Conservation (phyloP, 23 tunicate genomes). For the Styela clava region DNA sequence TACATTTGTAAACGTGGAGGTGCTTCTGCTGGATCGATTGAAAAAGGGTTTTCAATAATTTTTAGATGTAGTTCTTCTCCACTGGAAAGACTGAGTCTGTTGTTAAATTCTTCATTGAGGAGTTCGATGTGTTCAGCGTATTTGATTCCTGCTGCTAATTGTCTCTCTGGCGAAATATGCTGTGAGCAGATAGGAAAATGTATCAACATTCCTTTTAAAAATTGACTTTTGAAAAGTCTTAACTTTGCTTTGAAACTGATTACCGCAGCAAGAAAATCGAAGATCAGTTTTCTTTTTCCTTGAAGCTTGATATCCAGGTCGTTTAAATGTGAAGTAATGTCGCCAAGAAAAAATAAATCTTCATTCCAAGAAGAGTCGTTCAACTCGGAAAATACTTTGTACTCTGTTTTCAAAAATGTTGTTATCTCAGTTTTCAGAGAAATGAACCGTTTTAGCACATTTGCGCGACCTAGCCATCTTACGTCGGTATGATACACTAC, state of each 20-base stretch:
- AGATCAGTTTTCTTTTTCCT: conserved; percentile 29
- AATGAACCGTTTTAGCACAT: conserved; percentile 32
- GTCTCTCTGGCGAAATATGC: neutral
- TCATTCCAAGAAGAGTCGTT: conserved; percentile 25
- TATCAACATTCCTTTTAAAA: conserved; percentile 33
- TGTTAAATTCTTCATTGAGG: conserved; percentile 24
- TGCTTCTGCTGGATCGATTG: conserved; percentile 44
- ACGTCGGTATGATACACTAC: conserved; percentile 45
- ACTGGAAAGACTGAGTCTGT: conserved; percentile 40
- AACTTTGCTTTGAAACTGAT: conserved; percentile 39
- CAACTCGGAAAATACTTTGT: conserved; percentile 21
- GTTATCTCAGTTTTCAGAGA: conserved; percentile 33
- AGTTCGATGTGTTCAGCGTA: conserved; percentile 35
- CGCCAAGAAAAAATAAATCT: conserved; percentile 37
- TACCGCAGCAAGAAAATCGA: conserved; percentile 33
- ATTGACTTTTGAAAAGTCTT: too few relatives aligned
- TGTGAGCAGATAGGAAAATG: conserved; percentile 20
- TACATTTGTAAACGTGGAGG: conserved; percentile 46
- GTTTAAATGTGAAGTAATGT: conserved; percentile 32
- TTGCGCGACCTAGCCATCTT: conserved; percentile 42
- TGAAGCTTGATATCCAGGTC: conserved; percentile 36
- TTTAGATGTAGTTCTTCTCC: conserved; percentile 47
- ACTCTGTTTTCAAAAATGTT: conserved; percentile 23
- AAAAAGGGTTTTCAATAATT: conserved; percentile 38
- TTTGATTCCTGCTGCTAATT: conserved; percentile 35